Evolutionary conservation across 2,797 vertebrate species (phyloP), one percentile per base, ranked within the genome.

Genomic region (Gila robusta): DNA sequence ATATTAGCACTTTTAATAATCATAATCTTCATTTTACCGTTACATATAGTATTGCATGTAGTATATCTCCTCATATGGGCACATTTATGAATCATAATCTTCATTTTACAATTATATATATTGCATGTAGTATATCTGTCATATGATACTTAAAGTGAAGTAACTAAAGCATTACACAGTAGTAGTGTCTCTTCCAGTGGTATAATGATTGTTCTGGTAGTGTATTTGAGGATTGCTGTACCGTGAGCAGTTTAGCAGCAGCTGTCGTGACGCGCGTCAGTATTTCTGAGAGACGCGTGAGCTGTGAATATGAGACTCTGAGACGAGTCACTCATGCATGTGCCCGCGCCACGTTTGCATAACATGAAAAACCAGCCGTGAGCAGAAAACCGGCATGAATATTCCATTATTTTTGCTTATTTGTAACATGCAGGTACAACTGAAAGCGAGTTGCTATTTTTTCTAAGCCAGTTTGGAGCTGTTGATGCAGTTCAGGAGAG

Each of bases 331-430:
- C 56, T 64, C 77, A 79, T 44, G 77, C 54, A 26, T 78, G 14
- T 44, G 56, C n/a, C n/a, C n/a, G 16, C 23, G 35, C n/a, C 37
- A n/a, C 52, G 26, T 83, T 79, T 54, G 89, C 76, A 70, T 84
- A 88, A 89, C 89, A 49, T 79, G 84, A 86, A 89, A 88, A 88
- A 88, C 84, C 89, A 74, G 81, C 67, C 52, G 6, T 28, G 79
- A 47, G 66, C 28, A 17, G 10, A 26, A 16, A 41, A 39, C 52
- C 32, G 7, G 76, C 54, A 6, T 28, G 8, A 6, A 17, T 28
- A 10, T 41, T 5, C 21, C 2, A 2, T 7, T 77, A 23, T 37
- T 54, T 1, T 0, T 2, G 7, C 21, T 41, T 6, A 1, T 78
- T 26, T 6, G 11, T 16, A 0, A 4, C 21, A n/a, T 16, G 35